Base-by-base conservation (phyloP, 2,888 invertebrate species). In the Pterobdella sp. region DNA sequence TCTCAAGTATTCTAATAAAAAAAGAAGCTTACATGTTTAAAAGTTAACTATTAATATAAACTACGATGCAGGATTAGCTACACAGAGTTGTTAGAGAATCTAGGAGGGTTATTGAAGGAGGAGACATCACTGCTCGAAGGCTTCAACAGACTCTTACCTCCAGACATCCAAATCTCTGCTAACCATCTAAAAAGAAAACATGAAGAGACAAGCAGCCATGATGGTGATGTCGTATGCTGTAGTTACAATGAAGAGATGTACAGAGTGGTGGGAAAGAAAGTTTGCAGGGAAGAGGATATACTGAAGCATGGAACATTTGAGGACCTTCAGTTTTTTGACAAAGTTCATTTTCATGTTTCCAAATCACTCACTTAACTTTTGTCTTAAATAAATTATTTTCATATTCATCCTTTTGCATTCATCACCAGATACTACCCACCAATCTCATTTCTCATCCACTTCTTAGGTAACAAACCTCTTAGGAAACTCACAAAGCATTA, bases 401-500 rank as follows among this genome's bases (percentile, higher is more conserved):
- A n/a, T n/a, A n/a, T n/a, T 18, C 42, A 7, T 7, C 42, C 42
- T 18, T 42, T 42, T 42, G 7, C 7, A 42, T 7, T 18, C 42
- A 42, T 42, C 42, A 7, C 42, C 18, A 7, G 7, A 7, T 42
- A 7, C 42, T 42, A 14, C 18, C 42, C 7, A 42, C 18, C 42
- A 42, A 42, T 42, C 42, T 42, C 42, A 14, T 42, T 42, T 42
- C 42, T 42, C 42, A 42, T 18, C 42, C 42, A 42, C 42, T 42
- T 42, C 18, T 42, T 18, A 74, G 74, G 73, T 67, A 68, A 73
- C 32, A 36, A 34, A 32, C 34, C 42, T 37, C 42, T 74, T 75
- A 74, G 73, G 72, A 34, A 71, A 89, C 76, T 90, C 90, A 76
- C 93, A 93, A 78, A 92, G 93, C 0, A 97, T 96, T 81, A 93